These are phyloP conservation scores for Pangasius krempfi DNA, from an alignment of 2,797 vertebrate species.

Conservation along the genomic window DNA sequence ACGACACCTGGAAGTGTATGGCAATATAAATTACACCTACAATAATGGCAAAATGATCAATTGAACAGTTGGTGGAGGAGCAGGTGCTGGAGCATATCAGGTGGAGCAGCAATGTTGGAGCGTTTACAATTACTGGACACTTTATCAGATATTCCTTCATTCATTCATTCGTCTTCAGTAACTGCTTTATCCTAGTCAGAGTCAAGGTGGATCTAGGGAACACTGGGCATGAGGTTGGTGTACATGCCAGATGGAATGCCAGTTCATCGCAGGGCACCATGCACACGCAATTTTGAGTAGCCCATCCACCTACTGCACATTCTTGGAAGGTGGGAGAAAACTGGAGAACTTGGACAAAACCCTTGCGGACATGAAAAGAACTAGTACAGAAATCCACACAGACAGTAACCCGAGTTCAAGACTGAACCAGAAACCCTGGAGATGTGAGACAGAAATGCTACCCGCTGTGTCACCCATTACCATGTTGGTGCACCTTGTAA, in stretches of 20 bases:
- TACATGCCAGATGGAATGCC: background rate
- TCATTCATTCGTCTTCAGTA: background rate
- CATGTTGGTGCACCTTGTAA: background rate
- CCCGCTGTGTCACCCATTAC: too few relatives aligned
- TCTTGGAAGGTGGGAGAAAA: background rate
- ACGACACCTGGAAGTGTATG: constrained; percentile 80
- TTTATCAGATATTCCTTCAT: background rate
- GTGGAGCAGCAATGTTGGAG: background rate
- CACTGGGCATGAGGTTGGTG: background rate
- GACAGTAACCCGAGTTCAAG: background rate
- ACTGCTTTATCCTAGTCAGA: background rate
- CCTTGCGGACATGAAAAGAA: background rate
- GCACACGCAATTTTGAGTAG: background rate
- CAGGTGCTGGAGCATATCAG: too few relatives aligned
- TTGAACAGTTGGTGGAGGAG: background rate
- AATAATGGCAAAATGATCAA: background rate
- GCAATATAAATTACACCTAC: background rate
- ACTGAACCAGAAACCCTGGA: background rate
- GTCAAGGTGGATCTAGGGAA: background rate
- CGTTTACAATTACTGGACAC: background rate
- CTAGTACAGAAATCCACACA: background rate
- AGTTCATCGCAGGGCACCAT: background rate
- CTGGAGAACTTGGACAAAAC: background rate
- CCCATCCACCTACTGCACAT: background rate
- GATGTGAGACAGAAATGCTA: background rate